A percentile compares a stretch with the other conserved stretches of the same genome.
Conservation (phyloP, 2,797 vertebrate species). For the Sternarchorhynchus goeldii region DNA sequence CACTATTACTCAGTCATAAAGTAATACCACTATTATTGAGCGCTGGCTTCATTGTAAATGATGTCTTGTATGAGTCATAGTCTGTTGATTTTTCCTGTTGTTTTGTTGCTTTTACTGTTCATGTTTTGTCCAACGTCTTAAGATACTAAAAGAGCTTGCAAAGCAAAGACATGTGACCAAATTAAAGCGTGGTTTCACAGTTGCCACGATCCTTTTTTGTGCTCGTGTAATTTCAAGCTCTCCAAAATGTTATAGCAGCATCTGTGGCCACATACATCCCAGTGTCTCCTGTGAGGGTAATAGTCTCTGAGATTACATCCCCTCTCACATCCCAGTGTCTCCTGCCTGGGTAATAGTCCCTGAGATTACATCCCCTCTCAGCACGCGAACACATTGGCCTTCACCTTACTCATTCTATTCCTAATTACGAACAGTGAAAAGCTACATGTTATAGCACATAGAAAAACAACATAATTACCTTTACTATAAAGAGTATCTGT, state of each 20-base stretch:
- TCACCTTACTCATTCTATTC: constrained; percentile 28
- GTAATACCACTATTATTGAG: not conserved
- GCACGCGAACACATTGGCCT: constrained; percentile 8
- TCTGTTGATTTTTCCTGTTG: constrained; percentile 33
- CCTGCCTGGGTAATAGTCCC: constrained; percentile 26
- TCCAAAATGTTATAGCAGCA: constrained; percentile 26
- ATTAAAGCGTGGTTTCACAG: constrained; percentile 28
- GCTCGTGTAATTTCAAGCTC: constrained; percentile 29
- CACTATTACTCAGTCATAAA: not conserved
- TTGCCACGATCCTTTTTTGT: constrained; percentile 13
- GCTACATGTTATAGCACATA: not conserved
- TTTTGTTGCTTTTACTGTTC: constrained; percentile 24
- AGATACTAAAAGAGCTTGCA: constrained; percentile 10
- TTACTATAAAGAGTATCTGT: constrained; percentile 27
- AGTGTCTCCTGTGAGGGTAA: constrained; percentile 32
- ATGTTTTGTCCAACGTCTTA: constrained; percentile 18
- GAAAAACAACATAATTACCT: constrained; percentile 39
- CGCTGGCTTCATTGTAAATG: not conserved
- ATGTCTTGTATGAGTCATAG: constrained; percentile 32
- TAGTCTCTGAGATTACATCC: constrained; percentile 27
- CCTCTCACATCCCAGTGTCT: not conserved
- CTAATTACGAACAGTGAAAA: constrained; percentile 37
- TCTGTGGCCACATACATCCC: constrained; percentile 1
- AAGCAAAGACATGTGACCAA: constrained; percentile 6
- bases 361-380: constrained; percentile 7